These are phyloP conservation scores for Hemicrepidius hirtus DNA, from an alignment of 2,888 invertebrate species.

Conservation along the genomic window DNA sequence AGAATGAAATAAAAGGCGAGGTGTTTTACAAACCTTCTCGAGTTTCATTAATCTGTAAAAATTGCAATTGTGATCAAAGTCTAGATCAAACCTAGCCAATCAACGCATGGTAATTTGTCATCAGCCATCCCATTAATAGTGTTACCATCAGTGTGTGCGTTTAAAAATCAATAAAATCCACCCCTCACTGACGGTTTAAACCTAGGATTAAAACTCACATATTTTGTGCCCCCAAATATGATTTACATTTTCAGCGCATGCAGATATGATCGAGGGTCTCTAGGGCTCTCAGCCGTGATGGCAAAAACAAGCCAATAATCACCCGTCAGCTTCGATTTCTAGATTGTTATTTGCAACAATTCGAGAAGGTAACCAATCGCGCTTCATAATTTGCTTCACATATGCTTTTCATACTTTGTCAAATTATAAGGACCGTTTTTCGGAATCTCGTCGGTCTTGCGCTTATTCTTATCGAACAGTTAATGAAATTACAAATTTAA, in stretches of 20 bases:
- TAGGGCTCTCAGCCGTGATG: constrained; percentile 34
- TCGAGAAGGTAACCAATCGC: constrained; percentile 19
- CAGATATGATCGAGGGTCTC: constrained; percentile 42
- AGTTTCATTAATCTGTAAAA: not conserved
- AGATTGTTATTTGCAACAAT: constrained; percentile 29
- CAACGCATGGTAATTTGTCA: no score
- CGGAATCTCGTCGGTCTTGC: not conserved
- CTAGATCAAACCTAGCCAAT: no score
- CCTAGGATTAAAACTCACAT: constrained; percentile 17
- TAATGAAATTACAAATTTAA: no score
- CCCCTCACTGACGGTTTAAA: constrained; percentile 5
- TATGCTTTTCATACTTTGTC: not conserved
- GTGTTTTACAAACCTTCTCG: no score
- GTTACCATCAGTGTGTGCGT: not conserved
- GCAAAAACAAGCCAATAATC: constrained; percentile 47
- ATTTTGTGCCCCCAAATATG: constrained; percentile 13
- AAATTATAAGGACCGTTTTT: not conserved
- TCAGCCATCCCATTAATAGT: not conserved
- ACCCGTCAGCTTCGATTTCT: constrained; percentile 42
- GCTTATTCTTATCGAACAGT: not conserved
- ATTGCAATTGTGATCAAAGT: not conserved
- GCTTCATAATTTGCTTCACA: constrained; percentile 1
- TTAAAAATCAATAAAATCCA: constrained; percentile 12
- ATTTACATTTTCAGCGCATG: constrained; percentile 44
- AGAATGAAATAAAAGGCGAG: no score